Percentiles rank a stretch among this genome's conserved stretches.
These are phyloP conservation scores for Strix aluco DNA, from an alignment of 2,113 vertebrate species.

Conservation along the genomic window DNA sequence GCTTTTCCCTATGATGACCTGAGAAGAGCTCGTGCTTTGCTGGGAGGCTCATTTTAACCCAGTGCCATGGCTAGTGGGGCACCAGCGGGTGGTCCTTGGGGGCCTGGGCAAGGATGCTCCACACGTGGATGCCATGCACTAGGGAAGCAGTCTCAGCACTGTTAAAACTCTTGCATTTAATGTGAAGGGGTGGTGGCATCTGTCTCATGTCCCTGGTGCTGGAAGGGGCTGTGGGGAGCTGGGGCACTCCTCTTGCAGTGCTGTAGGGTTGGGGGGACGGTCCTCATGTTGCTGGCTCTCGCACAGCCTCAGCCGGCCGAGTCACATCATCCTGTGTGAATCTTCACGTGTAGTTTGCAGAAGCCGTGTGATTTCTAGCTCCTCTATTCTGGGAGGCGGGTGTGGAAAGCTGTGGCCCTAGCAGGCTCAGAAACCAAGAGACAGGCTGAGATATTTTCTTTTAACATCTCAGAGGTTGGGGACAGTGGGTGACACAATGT, in stretches of 20 bases:
- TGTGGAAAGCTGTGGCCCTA: neutral
- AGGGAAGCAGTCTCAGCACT: neutral
- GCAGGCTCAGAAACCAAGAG: neutral
- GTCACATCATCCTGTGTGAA: neutral
- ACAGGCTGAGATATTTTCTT: too few species aligned
- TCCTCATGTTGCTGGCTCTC: neutral
- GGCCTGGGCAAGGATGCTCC: neutral
- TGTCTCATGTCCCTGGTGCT: neutral
- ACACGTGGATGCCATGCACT: fast-evolving
- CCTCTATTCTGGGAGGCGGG: neutral
- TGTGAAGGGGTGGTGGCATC: neutral
- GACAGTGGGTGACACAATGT: too few species aligned
- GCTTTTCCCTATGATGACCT: neutral
- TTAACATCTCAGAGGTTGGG: too few species aligned
- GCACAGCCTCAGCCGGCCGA: neutral
- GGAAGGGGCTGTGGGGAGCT: neutral
- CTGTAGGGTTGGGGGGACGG: neutral
- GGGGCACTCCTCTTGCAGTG: fast-evolving
- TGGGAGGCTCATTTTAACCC: neutral
- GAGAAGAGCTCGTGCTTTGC: neutral
- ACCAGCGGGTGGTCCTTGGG: neutral
- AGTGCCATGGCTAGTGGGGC: fast-evolving
- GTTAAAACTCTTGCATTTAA: neutral
- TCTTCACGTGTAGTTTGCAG: neutral
- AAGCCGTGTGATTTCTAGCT: neutral